phyloP scores from a whole-genome alignment of 64 coral and sea anemone species.

The Porites australiensis region DNA sequence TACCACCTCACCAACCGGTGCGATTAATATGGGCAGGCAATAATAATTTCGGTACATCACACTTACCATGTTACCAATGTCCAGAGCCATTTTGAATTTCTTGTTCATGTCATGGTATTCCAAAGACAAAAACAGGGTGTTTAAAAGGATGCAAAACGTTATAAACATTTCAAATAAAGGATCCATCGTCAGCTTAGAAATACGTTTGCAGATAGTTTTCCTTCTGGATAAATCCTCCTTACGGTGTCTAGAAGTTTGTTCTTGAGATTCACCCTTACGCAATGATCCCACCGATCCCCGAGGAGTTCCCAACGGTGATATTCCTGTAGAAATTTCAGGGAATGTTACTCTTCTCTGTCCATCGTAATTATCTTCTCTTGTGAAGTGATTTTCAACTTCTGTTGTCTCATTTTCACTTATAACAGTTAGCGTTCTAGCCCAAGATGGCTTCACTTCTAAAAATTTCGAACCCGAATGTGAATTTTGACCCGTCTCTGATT shows the following conservation, averaged over 20 bases:
- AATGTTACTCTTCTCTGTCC: conserved; percentile 24
- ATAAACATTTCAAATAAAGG: conserved; percentile 84
- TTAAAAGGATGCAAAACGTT: conserved; percentile 80
- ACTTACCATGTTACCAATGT: conserved; percentile 93
- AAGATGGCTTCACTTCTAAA: conserved; percentile 23
- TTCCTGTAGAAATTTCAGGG: background rate
- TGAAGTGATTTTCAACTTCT: conserved; percentile 50
- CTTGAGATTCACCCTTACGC: conserved; percentile 4
- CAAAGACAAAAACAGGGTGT: conserved; percentile 82
- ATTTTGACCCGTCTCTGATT: conserved; percentile 12
- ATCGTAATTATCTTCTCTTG: conserved; percentile 25
- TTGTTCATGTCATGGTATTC: conserved; percentile 94
- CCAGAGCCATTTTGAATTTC: conserved; percentile 50
- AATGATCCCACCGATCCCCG: background rate
- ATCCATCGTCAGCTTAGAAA: conserved; percentile 65
- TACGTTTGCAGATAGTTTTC: conserved; percentile 20
- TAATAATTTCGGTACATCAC: background rate
- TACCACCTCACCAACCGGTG: too few relatives aligned
- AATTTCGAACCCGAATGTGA: background rate
- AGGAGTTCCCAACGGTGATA: conserved; percentile 12
- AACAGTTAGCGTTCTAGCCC: conserved; percentile 38
- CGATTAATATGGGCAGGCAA: too few relatives aligned
- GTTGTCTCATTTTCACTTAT: conserved; percentile 68
- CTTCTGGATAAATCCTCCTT: conserved; percentile 20
- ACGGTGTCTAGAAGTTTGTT: background rate